Conservation (phyloP, 2,113 vertebrate genomes). For the Muntiacus reevesi region DNA sequence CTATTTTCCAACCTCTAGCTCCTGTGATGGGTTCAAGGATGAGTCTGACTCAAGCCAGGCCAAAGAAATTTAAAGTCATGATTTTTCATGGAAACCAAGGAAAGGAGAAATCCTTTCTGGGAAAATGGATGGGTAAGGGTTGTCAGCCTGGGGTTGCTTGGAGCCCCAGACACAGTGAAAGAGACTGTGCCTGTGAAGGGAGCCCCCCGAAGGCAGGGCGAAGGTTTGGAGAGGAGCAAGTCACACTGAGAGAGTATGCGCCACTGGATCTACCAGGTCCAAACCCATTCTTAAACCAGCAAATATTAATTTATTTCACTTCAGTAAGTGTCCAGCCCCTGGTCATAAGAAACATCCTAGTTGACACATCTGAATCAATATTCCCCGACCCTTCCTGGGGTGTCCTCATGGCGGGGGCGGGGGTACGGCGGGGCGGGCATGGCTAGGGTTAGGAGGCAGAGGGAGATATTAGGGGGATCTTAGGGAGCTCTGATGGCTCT, state of each 20-base stretch:
- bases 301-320: neutral
- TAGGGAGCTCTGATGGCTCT: neutral
- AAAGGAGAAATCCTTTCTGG: neutral
- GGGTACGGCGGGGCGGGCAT: neutral
- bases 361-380: neutral
- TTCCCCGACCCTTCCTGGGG: neutral
- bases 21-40: neutral
- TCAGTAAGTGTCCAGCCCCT: neutral
- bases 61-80: neutral
- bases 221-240: neutral
- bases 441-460: no score
- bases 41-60: neutral
- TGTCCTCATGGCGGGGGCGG: neutral
- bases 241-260: neutral
- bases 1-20: no score
- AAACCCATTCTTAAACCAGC: no score
- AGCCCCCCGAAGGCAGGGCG: neutral
- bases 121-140: neutral
- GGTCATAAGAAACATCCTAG: neutral
- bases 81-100: no score
- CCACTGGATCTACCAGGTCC: neutral
- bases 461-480: neutral
- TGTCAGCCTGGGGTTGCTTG: neutral
- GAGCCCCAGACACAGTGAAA: no score
- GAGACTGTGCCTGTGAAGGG: neutral